Evolutionary conservation across 2,888 invertebrate species (phyloP), one percentile per base, ranked within the genome.

Genomic region (Crossocerus cetratus): DNA sequence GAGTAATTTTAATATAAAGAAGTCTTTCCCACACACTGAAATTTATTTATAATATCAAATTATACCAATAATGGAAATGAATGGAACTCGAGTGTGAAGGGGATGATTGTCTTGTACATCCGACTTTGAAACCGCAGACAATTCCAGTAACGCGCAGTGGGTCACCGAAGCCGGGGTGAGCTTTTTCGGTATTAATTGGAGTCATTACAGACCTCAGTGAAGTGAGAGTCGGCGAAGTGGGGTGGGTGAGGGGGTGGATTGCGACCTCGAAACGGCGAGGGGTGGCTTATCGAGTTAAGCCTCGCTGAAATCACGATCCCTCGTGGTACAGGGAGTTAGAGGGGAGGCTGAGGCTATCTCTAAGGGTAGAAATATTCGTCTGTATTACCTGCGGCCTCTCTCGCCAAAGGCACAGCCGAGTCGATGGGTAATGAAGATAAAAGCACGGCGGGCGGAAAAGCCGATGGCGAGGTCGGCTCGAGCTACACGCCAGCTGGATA

Each of bases 391-490:
- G 42, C 53, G 62, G 59, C 32, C 32, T 32, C 11, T 32, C 32
- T 5, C 32, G 32, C 8, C 32, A 32, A 32, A 61, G 73, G 57
- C 56, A 59, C 67, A 56, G 67, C 70, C 69, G 69, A 80, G 70
- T 77, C 70, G 75, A 79, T 73, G 68, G 74, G 69, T 82, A 82
- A 82, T 80, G 80, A 81, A 81, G 81, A 81, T 82, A 82, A 79
- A 74, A 75, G 68, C 66, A 60, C 57, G 13, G 44, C 32, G 55
- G 32, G 43, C 22, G 42, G 44, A 54, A 60, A 61, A 66, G 55
- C 44, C 54, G 56, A 23, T 21, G 53, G 23, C 18, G 11, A 4
- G 23, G 45, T 2, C 11, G 20, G 5, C 4, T 20, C n/a, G 45
- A 58, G 56, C 43, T 23, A 32, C 43, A 66, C 18, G 23, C 49